Evolutionary conservation across 2,888 invertebrate species (phyloP).

Genomic region (Volucella inflata): DNA sequence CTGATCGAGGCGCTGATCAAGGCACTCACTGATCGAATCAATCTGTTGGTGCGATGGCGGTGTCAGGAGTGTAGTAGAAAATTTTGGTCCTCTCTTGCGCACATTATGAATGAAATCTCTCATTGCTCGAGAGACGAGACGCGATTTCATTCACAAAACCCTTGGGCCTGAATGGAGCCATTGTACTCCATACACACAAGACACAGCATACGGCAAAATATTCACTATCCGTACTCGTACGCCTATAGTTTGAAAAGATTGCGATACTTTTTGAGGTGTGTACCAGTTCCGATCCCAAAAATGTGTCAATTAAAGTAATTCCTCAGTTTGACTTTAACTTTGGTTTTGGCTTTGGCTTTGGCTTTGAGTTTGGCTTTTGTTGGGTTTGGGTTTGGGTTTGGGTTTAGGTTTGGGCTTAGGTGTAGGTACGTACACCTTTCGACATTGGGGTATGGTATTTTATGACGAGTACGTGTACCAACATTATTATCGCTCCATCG

Average conservation of each 20-base stretch:
- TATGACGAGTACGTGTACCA: conserved; percentile 44
- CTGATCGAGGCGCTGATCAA: conserved; percentile 31
- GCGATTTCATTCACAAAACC: conserved; percentile 66
- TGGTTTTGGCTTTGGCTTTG: too few species aligned
- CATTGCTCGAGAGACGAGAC: neutral
- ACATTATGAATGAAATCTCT: conserved; percentile 65
- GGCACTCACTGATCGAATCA: too few species aligned
- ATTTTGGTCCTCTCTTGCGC: conserved; percentile 11
- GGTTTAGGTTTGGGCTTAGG: neutral
- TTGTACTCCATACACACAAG: conserved; percentile 8
- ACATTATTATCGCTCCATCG: conserved; percentile 62
- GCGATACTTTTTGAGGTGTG: conserved; percentile 62
- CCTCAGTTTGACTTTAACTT: too few species aligned
- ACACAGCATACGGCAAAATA: neutral
- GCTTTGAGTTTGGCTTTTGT: neutral
- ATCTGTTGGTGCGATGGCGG: neutral
- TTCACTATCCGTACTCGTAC: neutral
- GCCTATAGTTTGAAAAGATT: conserved; percentile 13
- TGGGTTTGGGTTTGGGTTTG: neutral
- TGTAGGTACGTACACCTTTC: neutral
- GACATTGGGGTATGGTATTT: conserved; percentile 11
- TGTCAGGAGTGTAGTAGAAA: neutral
- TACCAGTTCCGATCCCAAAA: conserved; percentile 74
- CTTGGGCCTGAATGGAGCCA: conserved; percentile 63
- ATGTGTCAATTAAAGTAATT: conserved; percentile 76